A percentile compares a stretch with the other conserved stretches of the same genome.
Evolutionary conservation across 2,797 vertebrate species (phyloP).

Genomic region (Bovichtus diacanthus): DNA sequence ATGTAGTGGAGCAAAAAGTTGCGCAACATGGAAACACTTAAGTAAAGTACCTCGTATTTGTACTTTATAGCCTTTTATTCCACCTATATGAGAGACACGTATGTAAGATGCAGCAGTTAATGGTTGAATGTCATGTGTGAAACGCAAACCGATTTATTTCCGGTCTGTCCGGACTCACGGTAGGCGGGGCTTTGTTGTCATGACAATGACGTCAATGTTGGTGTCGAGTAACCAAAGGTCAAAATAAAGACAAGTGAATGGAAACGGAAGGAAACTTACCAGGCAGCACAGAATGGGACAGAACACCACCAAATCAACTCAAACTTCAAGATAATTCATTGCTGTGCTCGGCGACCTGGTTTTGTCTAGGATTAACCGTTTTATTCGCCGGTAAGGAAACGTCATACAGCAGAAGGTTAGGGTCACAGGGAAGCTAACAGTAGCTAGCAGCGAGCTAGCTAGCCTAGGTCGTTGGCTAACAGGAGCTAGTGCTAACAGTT

Average conservation of each 20-base stretch:
- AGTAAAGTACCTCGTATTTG: too few species aligned
- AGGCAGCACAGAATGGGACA: slow-evolving; percentile 55
- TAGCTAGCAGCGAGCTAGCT: slow-evolving; percentile 73
- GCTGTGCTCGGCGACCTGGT: background rate
- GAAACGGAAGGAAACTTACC: slow-evolving; percentile 82
- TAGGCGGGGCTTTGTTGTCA: slow-evolving; percentile 81
- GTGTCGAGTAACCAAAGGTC: slow-evolving; percentile 88
- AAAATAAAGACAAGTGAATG: slow-evolving; percentile 86
- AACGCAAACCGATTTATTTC: too few species aligned
- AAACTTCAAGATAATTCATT: background rate
- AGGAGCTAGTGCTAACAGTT: slow-evolving; percentile 69
- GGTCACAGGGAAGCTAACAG: slow-evolving; percentile 77
- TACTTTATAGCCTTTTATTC: too few species aligned
- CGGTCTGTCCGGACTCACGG: slow-evolving; percentile 33
- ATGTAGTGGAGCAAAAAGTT: too few species aligned
- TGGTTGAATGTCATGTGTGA: too few species aligned
- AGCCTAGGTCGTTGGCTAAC: slow-evolving; percentile 74
- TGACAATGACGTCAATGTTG: slow-evolving; percentile 87
- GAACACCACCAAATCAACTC: slow-evolving; percentile 20
- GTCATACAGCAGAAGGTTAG: slow-evolving; percentile 77
- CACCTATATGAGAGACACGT: too few species aligned
- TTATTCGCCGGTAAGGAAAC: slow-evolving; percentile 61
- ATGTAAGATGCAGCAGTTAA: too few species aligned
- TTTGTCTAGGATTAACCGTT: slow-evolving; percentile 13
- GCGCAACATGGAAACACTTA: too few species aligned